Percentiles rank a stretch among this genome's conserved stretches.
Conservation (phyloP, 2,888 invertebrate genomes). For the Eupithecia tripunctaria region DNA sequence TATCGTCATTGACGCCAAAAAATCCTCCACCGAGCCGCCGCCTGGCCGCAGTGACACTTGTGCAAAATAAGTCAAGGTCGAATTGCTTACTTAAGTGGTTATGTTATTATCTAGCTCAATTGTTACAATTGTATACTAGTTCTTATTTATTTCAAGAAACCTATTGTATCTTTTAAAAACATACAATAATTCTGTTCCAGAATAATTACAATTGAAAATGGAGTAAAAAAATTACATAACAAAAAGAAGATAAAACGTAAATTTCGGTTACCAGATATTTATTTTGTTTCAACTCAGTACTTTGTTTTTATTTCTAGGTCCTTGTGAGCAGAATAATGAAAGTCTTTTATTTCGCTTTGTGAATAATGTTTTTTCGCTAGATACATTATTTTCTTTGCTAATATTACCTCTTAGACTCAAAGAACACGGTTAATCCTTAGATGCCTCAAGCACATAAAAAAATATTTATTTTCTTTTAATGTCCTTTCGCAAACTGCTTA, state of each 20-base stretch:
- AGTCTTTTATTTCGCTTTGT: not conserved
- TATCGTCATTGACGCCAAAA: no score
- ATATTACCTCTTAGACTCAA: slow-evolving; percentile 11
- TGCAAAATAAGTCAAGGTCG: no score
- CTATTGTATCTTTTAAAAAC: no score
- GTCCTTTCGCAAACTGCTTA: slow-evolving; percentile 19
- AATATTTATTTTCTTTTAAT: slow-evolving; percentile 18
- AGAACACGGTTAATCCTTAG: slow-evolving; percentile 15
- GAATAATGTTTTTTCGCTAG: not conserved
- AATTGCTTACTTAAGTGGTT: no score
- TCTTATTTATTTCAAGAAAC: no score
- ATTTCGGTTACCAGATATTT: not conserved
- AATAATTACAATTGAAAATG: not conserved
- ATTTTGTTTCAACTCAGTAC: not conserved
- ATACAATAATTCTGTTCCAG: not conserved
- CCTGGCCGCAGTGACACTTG: no score
- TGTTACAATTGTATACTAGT: no score
- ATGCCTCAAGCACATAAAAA: slow-evolving; percentile 9
- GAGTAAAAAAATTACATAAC: not conserved
- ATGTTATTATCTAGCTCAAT: no score
- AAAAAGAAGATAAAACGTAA: not conserved
- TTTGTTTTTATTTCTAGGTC: not conserved
- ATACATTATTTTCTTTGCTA: not conserved
- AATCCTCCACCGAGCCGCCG: no score
- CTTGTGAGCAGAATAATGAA: not conserved